These are phyloP conservation scores for Dilophus febrilis DNA, from an alignment of 2,888 invertebrate genomes.

Conservation along the genomic window DNA sequence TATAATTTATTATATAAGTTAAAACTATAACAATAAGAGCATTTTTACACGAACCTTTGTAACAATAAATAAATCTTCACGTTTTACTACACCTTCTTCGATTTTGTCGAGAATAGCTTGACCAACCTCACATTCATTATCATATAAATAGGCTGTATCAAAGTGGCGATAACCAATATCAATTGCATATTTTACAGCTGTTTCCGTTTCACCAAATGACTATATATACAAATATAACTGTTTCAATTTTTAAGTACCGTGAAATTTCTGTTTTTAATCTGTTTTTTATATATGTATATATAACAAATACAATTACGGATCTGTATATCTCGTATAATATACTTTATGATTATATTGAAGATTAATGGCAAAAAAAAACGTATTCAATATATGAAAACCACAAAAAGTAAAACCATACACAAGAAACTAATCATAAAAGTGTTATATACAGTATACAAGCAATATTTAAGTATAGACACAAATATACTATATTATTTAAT, in stretches of 20 bases:
- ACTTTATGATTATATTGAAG: too few species aligned
- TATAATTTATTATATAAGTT: too few species aligned
- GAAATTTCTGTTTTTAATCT: not conserved
- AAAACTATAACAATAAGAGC: not conserved
- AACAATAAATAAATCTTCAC: slow-evolving; percentile 28
- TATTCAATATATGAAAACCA: too few species aligned
- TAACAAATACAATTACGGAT: too few species aligned
- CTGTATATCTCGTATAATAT: too few species aligned
- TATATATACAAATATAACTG: not conserved
- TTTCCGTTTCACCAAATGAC: slow-evolving; percentile 3
- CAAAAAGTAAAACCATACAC: too few species aligned
- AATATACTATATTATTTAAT: too few species aligned
- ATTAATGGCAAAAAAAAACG: too few species aligned
- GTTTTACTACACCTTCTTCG: slow-evolving; percentile 27
- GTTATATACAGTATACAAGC: too few species aligned
- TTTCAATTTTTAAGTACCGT: not conserved
- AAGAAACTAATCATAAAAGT: not conserved
- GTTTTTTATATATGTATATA: not conserved
- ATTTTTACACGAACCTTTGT: slow-evolving; percentile 17
- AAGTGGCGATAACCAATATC: slow-evolving; percentile 36
- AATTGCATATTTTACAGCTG: slow-evolving; percentile 28
- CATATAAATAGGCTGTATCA: slow-evolving; percentile 36
- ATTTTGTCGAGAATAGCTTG: slow-evolving; percentile 28
- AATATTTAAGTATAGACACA: too few species aligned
- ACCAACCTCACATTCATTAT: slow-evolving; percentile 31